A percentile compares a stretch with the other conserved stretches of the same genome.
Evolutionary conservation across 1,140 invertebrate species (phyloP).

Genomic region (Tetraneura akinire): DNA sequence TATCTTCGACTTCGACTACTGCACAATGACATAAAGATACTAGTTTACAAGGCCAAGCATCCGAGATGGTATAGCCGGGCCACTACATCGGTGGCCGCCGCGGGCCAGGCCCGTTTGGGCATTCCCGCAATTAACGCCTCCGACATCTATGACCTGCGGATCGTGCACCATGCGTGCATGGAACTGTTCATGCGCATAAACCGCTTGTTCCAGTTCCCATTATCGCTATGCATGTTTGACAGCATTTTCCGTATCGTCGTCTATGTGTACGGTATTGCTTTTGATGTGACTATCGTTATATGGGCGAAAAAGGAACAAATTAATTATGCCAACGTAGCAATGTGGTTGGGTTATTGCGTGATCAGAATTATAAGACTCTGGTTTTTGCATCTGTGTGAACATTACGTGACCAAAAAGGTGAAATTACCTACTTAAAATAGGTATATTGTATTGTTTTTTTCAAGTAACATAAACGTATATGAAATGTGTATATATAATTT

Average conservation of each 20-base stretch:
- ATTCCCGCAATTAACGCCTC: constrained; percentile 16
- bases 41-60: neutral
- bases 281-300: constrained; percentile 19
- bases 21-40: neutral
- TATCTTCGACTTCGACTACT: neutral
- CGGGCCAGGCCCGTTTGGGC: neutral
- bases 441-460: too few relatives aligned
- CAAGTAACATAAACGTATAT: too few relatives aligned
- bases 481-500: too few relatives aligned
- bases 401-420: constrained; percentile 30
- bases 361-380: neutral
- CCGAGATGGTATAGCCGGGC: constrained; percentile 9
- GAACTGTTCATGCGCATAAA: constrained; percentile 39
- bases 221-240: constrained; percentile 20
- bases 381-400: constrained; percentile 23
- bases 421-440: too few relatives aligned
- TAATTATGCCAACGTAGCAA: neutral
- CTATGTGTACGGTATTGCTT: constrained; percentile 14
- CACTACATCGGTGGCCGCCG: neutral
- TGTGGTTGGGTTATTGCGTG: neutral
- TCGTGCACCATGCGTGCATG: constrained; percentile 20
- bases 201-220: constrained; percentile 3
- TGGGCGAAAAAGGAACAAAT: constrained; percentile 23
- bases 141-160: constrained; percentile 3
- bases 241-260: constrained; percentile 19